phyloP scores from a whole-genome alignment of 2,888 invertebrate species.

The Aporophyla nigra region DNA sequence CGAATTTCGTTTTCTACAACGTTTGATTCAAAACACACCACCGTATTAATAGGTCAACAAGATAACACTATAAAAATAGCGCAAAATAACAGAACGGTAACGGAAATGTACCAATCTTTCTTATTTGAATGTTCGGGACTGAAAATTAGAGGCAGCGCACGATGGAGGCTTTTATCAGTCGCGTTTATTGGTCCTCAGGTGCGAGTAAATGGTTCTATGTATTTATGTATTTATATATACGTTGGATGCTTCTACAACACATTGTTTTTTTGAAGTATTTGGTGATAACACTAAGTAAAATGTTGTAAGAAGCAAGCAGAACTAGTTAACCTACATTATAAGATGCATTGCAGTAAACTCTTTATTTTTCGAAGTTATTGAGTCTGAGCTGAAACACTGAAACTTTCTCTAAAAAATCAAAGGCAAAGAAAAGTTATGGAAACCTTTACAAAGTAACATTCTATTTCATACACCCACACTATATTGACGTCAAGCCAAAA shows the following conservation, averaged over 20 bases:
- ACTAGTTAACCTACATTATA: not conserved
- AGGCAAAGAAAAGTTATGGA: not conserved
- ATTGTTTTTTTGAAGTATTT: not conserved
- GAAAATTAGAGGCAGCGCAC: not conserved
- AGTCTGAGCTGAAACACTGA: not conserved
- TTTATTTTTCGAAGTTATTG: not conserved
- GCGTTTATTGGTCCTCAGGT: not conserved
- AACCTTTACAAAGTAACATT: not conserved
- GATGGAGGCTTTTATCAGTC: not conserved
- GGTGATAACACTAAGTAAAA: not conserved
- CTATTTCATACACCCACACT: not conserved
- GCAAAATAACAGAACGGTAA: not conserved
- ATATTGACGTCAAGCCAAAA: not conserved
- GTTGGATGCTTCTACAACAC: not conserved
- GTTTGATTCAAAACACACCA: constrained; percentile 6
- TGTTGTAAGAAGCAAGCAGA: not conserved
- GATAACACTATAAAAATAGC: constrained; percentile 40
- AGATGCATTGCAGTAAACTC: too few species aligned
- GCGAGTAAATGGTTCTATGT: not conserved
- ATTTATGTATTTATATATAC: too few species aligned
- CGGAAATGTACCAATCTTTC: constrained; percentile 41
- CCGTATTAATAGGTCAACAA: constrained; percentile 35
- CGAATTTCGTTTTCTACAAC: not conserved
- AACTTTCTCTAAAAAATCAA: too few species aligned
- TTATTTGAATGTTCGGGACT: not conserved